phyloP scores from a whole-genome alignment of 2,113 vertebrate genomes.

The Condylura cristata region DNA sequence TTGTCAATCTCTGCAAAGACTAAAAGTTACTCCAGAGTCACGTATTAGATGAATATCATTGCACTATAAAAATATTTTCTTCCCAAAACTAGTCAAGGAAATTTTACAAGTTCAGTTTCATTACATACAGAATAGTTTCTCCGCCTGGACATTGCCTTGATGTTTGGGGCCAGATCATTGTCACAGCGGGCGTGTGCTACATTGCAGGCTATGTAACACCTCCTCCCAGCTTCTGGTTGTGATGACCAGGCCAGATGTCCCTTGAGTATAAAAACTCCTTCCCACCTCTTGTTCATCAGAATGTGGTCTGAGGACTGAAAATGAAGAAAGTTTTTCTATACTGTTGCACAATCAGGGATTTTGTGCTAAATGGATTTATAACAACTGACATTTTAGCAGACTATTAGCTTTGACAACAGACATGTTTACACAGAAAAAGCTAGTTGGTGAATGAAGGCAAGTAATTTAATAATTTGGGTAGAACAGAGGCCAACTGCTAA shows the following conservation, averaged over 20 bases:
- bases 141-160: not conserved
- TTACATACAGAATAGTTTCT: not conserved
- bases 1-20: not conserved
- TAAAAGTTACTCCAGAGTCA: not conserved
- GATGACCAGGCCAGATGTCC: not conserved
- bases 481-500: conserved; percentile 43
- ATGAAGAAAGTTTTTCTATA: not conserved
- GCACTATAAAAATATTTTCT: not conserved
- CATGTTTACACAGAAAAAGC: conserved; percentile 47
- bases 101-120: not conserved
- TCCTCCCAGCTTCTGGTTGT: not conserved
- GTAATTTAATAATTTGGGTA: conserved; percentile 52
- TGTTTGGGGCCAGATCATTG: not conserved
- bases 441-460: conserved; percentile 1
- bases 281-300: not conserved
- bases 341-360: not conserved
- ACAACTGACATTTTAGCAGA: conserved; percentile 22
- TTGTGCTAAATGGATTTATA: conserved; percentile 38
- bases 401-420: conserved; percentile 50
- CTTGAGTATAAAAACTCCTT: not conserved
- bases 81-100: not conserved
- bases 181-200: not conserved
- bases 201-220: not conserved
- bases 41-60: not conserved
- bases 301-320: not conserved